Conservation (phyloP, 2,113 vertebrate species). For the Phodopus roborovskii region DNA sequence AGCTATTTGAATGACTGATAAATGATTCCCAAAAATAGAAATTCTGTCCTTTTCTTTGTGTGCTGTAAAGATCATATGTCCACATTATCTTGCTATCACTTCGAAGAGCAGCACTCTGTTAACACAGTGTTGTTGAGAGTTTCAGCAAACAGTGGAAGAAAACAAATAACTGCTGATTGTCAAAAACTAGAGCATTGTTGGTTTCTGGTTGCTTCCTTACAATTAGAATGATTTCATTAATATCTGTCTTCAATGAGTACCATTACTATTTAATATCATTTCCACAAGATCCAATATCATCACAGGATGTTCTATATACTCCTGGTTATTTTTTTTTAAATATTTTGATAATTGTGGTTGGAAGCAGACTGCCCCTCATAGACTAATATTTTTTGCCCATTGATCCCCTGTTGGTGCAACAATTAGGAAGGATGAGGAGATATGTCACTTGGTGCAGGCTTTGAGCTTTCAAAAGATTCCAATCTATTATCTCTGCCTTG, state of each 20-base stretch:
- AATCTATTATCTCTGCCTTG: background rate
- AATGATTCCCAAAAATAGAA: slow-evolving; percentile 2
- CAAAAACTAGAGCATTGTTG: background rate
- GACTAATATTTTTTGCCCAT: background rate
- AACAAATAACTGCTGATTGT: background rate
- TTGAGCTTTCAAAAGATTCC: background rate
- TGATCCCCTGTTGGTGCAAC: background rate
- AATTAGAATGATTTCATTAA: background rate
- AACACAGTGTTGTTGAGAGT: background rate
- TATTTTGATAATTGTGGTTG: background rate
- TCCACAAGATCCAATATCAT: background rate
- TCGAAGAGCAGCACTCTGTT: background rate
- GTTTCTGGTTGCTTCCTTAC: background rate
- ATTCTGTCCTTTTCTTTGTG: background rate
- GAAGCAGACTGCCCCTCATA: background rate
- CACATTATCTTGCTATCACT: background rate
- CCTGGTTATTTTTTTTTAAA: background rate
- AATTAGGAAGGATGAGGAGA: background rate
- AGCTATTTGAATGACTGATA: background rate
- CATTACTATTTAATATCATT: background rate
- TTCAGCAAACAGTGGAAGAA: background rate
- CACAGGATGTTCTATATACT: background rate
- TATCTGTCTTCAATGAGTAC: background rate
- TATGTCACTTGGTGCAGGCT: background rate
- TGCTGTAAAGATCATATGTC: background rate